Evolutionary conservation across 2,113 vertebrate genomes (phyloP).

Genomic region (Synchiropus splendidus): DNA sequence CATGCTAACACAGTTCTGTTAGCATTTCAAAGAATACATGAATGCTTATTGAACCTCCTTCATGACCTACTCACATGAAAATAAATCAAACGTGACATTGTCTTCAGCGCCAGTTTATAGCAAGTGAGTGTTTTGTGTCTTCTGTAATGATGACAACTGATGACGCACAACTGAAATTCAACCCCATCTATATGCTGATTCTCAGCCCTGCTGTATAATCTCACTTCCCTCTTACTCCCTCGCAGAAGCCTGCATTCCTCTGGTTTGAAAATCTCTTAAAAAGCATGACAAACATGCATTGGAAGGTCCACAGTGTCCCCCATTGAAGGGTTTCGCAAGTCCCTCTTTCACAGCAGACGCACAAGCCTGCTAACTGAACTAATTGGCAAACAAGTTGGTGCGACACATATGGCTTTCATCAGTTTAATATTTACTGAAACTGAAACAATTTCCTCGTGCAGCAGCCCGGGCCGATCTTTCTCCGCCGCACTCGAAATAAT

Average conservation of each 20-base stretch:
- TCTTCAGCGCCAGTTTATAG: no score
- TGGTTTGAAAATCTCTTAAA: conserved; percentile 62
- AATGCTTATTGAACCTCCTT: no score
- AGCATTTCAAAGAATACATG: no score
- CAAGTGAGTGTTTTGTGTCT: conserved; percentile 30
- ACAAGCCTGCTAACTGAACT: conserved; percentile 32
- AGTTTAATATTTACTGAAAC: conserved; percentile 23
- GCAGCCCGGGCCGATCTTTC: conserved; percentile 6
- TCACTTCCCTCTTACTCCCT: conserved; percentile 20
- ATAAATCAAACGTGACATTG: no score
- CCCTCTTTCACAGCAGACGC: conserved; percentile 29
- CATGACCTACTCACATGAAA: no score
- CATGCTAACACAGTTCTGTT: no score
- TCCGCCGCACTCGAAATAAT: neutral
- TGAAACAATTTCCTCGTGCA: no score
- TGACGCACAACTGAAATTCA: conserved; percentile 44
- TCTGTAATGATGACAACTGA: conserved; percentile 37
- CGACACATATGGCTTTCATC: conserved; percentile 21
- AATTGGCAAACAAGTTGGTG: conserved; percentile 22
- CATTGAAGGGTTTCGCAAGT: conserved; percentile 25
- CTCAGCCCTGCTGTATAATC: conserved; percentile 36
- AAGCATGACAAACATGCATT: conserved; percentile 62
- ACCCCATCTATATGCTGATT: conserved; percentile 40
- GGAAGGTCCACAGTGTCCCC: conserved; percentile 51
- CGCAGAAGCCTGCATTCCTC: conserved; percentile 53